A percentile compares a stretch with the other conserved stretches of the same genome.
phyloP scores from a whole-genome alignment of 2,797 vertebrate species.

The Crossoptilon crossoptilon region DNA sequence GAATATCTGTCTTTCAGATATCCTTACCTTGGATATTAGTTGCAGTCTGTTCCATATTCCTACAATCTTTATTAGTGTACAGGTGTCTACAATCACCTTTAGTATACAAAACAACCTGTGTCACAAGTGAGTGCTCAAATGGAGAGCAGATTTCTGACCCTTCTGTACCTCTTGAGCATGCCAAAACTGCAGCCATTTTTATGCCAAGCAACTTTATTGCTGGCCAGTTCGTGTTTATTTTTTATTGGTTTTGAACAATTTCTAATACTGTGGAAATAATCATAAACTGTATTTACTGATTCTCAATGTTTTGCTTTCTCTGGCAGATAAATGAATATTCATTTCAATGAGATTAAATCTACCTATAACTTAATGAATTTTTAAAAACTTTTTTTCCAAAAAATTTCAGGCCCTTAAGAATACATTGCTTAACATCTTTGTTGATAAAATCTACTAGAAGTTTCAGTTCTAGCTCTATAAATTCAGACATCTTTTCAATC shows the following conservation, averaged over 20 bases:
- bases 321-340: background rate
- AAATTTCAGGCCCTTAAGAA: background rate
- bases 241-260: background rate
- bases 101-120: background rate
- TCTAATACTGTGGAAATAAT: background rate
- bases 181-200: background rate
- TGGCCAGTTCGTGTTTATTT: background rate
- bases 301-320: background rate
- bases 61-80: background rate
- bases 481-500: background rate
- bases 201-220: background rate
- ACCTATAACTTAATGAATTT: background rate
- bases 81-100: background rate
- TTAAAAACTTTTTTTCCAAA: accelerated
- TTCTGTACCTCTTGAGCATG: background rate
- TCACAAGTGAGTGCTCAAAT: background rate
- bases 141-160: background rate
- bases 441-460: background rate
- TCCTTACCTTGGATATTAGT: background rate
- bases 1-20: background rate
- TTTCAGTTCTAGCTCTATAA: background rate
- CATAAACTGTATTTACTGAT: background rate
- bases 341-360: background rate
- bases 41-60: background rate
- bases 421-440: background rate